These are phyloP conservation scores for Actinostola sp. DNA, from an alignment of 92 coral and sea anemone species.

Conservation along the genomic window DNA sequence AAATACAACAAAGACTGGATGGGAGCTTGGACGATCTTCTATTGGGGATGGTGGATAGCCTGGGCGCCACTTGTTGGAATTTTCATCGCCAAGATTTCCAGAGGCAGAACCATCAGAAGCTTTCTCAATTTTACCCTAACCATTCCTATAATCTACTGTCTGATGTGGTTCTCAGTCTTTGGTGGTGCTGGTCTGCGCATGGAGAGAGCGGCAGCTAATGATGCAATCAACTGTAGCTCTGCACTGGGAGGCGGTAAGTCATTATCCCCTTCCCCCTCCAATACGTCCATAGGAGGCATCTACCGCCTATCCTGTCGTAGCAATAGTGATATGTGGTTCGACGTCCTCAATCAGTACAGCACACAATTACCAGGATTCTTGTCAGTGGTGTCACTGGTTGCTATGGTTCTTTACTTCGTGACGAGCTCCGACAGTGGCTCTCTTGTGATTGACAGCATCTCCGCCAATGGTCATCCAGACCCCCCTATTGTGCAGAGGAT, in stretches of 20 bases:
- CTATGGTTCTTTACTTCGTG: slow-evolving; percentile 83
- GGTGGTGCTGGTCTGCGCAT: slow-evolving; percentile 77
- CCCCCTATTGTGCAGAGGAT: slow-evolving; percentile 88
- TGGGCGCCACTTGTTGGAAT: slow-evolving; percentile 94
- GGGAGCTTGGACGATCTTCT: slow-evolving; percentile 92
- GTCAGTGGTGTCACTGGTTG: slow-evolving; percentile 73
- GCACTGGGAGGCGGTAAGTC: slow-evolving; percentile 58
- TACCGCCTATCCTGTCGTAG: slow-evolving; percentile 81
- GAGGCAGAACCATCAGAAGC: slow-evolving; percentile 86
- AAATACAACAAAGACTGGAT: slow-evolving; percentile 80
- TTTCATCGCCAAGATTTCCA: slow-evolving; percentile 90
- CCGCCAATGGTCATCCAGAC: slow-evolving; percentile 90
- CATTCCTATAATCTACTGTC: slow-evolving; percentile 75
- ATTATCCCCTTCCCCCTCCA: no score
- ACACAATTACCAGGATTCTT: slow-evolving; percentile 63
- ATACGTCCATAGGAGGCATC: slow-evolving; percentile 24
- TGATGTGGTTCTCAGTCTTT: slow-evolving; percentile 89
- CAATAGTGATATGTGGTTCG: slow-evolving; percentile 81
- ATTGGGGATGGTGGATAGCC: slow-evolving; percentile 99
- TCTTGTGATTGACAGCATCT: slow-evolving; percentile 84
- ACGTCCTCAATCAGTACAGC: slow-evolving; percentile 71
- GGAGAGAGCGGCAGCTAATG: slow-evolving; percentile 74
- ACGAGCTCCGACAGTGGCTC: slow-evolving; percentile 98
- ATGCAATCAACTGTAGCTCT: slow-evolving; percentile 58
- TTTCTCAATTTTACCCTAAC: slow-evolving; percentile 82